A percentile compares a stretch with the other conserved stretches of the same genome.
Conservation (phyloP, 2,888 invertebrate species). For the Ctenicera cuprea region DNA sequence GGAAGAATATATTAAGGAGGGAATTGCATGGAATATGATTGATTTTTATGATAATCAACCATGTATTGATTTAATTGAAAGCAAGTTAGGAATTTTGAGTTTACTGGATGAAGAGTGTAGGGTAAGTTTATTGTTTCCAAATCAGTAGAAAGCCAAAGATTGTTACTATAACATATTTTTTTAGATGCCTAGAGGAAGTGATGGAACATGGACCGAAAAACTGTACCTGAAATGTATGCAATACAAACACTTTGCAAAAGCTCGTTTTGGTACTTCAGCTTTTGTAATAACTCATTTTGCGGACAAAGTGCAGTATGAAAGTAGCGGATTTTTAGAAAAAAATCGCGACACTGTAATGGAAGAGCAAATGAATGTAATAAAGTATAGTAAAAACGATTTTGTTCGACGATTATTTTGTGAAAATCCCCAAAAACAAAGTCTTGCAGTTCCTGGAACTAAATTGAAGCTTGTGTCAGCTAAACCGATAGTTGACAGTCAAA, state of each 20-base stretch:
- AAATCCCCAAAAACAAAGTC: constrained; percentile 65
- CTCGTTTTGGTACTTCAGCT: constrained; percentile 87
- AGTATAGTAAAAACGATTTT: constrained; percentile 74
- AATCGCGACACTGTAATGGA: constrained; percentile 97
- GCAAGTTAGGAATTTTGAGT: constrained; percentile 94
- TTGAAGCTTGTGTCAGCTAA: constrained; percentile 71
- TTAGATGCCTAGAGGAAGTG: constrained; percentile 95
- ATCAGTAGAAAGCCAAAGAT: constrained; percentile 13
- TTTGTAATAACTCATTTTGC: constrained; percentile 98
- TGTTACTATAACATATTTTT: constrained; percentile 9
- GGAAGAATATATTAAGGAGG: constrained; percentile 97
- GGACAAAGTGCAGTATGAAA: constrained; percentile 94
- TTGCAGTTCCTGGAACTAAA: constrained; percentile 67
- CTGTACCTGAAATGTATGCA: constrained; percentile 89
- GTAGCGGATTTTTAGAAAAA: constrained; percentile 96
- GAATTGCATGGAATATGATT: constrained; percentile 98
- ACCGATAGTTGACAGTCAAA: constrained; percentile 67
- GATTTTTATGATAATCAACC: constrained; percentile 99
- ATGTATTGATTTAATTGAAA: constrained; percentile 98
- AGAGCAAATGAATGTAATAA: constrained; percentile 89
- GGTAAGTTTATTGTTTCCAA: constrained; percentile 72
- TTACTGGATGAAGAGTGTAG: constrained; percentile 98
- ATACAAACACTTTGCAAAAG: constrained; percentile 91
- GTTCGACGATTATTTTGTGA: constrained; percentile 74
- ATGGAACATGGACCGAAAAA: constrained; percentile 94